phyloP scores from a whole-genome alignment of 2,113 vertebrate species.

The Oncorhynchus nerka region DNA sequence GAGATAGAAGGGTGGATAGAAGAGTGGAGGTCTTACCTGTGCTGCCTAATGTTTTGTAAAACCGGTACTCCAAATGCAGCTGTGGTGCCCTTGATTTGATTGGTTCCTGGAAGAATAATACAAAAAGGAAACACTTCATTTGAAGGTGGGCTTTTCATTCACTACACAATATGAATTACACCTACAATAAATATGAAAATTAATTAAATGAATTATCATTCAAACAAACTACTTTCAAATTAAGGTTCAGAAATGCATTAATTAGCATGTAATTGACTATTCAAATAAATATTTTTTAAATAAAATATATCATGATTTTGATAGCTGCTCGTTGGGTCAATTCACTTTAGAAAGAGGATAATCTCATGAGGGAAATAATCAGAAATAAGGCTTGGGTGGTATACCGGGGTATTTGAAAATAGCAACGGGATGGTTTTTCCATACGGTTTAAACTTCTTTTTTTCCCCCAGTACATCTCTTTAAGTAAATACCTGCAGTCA shows the following conservation, averaged over 20 bases:
- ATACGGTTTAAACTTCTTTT: no score
- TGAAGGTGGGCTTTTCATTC: background rate
- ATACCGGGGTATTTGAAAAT: no score
- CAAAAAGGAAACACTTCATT: slow-evolving; percentile 1
- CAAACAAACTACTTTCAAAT: background rate
- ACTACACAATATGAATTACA: background rate
- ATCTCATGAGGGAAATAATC: background rate
- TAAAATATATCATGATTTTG: background rate
- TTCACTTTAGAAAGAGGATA: background rate
- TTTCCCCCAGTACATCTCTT: no score
- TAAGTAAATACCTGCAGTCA: no score
- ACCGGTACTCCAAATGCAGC: slow-evolving; percentile 88
- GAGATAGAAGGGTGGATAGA: background rate
- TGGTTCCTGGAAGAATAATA: slow-evolving; percentile 77
- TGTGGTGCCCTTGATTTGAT: slow-evolving; percentile 88
- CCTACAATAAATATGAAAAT: background rate
- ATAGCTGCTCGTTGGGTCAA: background rate
- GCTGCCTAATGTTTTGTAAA: slow-evolving; percentile 88
- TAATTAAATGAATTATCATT: background rate
- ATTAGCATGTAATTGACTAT: background rate
- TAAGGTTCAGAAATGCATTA: background rate
- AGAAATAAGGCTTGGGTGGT: no score
- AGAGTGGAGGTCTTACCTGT: slow-evolving; percentile 69
- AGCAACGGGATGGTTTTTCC: no score
- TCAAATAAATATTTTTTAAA: background rate